Percentiles rank a stretch among this genome's conserved stretches.
phyloP scores from a whole-genome alignment of 2,797 vertebrate species.

The Rhincodon typus region DNA sequence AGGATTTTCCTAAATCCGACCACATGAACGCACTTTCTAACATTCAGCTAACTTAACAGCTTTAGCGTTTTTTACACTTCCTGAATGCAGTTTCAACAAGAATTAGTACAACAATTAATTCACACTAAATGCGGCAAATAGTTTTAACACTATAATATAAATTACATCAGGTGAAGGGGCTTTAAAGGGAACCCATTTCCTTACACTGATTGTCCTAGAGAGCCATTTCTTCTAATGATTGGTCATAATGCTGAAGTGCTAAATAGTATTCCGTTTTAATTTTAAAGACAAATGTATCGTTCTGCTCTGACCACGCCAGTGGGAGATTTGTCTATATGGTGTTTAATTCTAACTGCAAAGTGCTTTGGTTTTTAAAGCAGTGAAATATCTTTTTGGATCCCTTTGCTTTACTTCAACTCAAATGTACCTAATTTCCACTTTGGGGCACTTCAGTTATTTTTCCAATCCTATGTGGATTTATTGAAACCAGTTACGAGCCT shows the following conservation, averaged over 20 bases:
- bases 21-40: not conserved
- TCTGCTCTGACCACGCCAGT: not conserved
- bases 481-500: not conserved
- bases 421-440: not conserved
- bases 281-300: not conserved
- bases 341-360: not conserved
- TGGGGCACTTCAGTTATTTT: not conserved
- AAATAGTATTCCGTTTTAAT: not conserved
- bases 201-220: constrained; percentile 27
- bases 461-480: not conserved
- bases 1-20: not conserved
- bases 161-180: not conserved
- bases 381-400: constrained; percentile 24
- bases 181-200: constrained; percentile 22
- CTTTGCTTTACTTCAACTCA: not conserved
- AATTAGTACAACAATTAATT: not conserved
- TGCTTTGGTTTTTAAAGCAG: not conserved
- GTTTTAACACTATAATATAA: not conserved
- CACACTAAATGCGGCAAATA: not conserved
- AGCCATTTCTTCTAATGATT: not conserved
- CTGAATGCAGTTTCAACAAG: not conserved
- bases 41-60: not conserved
- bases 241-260: constrained; percentile 18
- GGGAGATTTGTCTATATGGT: not conserved
- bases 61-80: not conserved